Conservation (phyloP, 2,113 vertebrate species). For the Azemiops feae region DNA sequence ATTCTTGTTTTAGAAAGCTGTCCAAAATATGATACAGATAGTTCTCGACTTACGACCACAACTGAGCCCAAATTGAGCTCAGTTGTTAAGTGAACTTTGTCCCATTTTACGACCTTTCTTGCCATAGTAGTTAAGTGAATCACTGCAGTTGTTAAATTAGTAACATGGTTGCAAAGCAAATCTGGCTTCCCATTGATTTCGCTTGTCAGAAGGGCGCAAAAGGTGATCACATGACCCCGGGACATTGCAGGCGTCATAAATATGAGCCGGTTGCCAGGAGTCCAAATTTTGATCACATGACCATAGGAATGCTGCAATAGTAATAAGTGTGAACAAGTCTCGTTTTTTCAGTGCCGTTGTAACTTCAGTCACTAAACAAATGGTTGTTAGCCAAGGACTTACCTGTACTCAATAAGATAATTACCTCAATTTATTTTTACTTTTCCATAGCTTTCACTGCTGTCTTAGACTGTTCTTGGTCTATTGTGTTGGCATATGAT, state of each 20-base stretch:
- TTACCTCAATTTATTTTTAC: not conserved
- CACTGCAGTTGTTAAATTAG: too few relatives aligned
- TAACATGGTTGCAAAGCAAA: too few relatives aligned
- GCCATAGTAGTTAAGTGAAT: not conserved
- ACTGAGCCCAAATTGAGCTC: not conserved
- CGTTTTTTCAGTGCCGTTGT: not conserved
- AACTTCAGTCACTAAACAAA: not conserved
- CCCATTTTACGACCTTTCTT: not conserved
- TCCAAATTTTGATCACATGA: not conserved
- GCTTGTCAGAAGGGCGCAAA: too few relatives aligned
- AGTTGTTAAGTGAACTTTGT: not conserved
- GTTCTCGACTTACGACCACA: not conserved
- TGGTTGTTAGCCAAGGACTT: not conserved
- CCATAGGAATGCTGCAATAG: not conserved
- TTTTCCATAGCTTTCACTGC: not conserved
- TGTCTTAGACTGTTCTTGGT: not conserved
- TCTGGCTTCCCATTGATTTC: too few relatives aligned
- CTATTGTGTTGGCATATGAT: not conserved
- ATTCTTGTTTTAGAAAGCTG: not conserved
- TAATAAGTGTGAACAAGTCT: not conserved
- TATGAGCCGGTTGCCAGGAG: not conserved
- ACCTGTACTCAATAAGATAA: not conserved
- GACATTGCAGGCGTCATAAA: not conserved
- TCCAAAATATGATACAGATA: not conserved
- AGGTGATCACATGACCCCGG: not conserved